Base-by-base conservation (phyloP, 1,140 invertebrate genomes). In the Drosophila orena region DNA sequence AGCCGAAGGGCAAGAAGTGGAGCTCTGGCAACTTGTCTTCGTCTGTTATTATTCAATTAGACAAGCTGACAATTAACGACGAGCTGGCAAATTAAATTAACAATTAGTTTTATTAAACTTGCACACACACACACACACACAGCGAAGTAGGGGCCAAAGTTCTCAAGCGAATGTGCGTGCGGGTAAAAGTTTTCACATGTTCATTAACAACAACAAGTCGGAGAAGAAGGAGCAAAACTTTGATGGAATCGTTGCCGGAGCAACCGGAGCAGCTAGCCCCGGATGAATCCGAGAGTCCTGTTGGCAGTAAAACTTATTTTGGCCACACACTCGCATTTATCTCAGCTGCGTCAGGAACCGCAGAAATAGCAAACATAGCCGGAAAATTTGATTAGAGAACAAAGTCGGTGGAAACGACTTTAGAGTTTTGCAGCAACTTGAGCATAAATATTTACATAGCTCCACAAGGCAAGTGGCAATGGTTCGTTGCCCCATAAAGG, bases 51-150 rank as follows among this genome's bases (percentile, higher is more conserved):
- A 91, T 91, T 91, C 83, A 91, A 91, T 91, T 86, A 91, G 77
- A 72, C 79, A 91, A 88, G 88, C 81, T 81, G 75, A 81, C 83
- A 91, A 88, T 91, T 91, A 91, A 84, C 81, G 69, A 84, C 73
- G 80, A 89, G 88, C 88, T 71, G 77, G 88, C 79, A 91, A 91
- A 91, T 91, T 91, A 90, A 91, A 91, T 91, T 90, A 91, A 88
- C 88, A 91, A 91, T 91, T 91, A 88, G 88, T 91, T 91, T 90
- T 91, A 91, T 91, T 90, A 91, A 91, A 90, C 81, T 86, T 90
- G 46, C 61, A 61, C 46, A 78, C 59, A 38, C 30, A 66, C 22
- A 53, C 55, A 20, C 5, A 11, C 30, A 30, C 55, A 20, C 5
- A 10, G 7, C 0, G 30, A 30, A 17, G 6, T 7, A 47, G 11